phyloP scores from a whole-genome alignment of 2,888 invertebrate genomes.

The Branchellion lobata region DNA sequence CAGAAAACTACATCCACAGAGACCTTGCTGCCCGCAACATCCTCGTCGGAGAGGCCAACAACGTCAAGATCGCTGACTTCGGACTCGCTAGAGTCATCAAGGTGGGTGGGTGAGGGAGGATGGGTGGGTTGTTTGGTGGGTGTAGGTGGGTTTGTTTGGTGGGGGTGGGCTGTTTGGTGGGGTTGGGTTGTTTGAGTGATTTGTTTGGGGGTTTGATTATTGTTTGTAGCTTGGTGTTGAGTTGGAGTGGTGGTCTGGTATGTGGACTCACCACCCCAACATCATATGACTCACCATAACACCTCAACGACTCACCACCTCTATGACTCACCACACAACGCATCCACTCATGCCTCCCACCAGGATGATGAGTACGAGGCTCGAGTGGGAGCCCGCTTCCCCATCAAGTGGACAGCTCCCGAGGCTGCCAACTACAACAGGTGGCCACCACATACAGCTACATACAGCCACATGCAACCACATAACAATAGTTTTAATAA shows the following conservation, averaged over 20 bases:
- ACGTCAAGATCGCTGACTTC: slow-evolving; percentile 97
- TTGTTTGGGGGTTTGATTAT: background rate
- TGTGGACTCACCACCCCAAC: too few species aligned
- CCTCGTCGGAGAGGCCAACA: slow-evolving; percentile 87
- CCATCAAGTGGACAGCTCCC: slow-evolving; percentile 99
- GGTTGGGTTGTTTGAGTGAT: too few species aligned
- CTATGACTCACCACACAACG: too few species aligned
- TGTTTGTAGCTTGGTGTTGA: background rate
- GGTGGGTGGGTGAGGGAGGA: slow-evolving; percentile 63
- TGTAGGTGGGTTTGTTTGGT: too few species aligned
- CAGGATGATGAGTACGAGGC: slow-evolving; percentile 99
- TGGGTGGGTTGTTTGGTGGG: too few species aligned
- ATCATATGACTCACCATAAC: background rate
- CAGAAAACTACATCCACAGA: slow-evolving; percentile 96
- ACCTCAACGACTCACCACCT: background rate
- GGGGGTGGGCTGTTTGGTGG: background rate
- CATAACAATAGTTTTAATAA: too few species aligned
- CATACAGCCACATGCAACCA: too few species aligned
- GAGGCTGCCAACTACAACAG: slow-evolving; percentile 98
- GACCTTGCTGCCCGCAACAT: slow-evolving; percentile 97
- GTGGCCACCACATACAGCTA: too few species aligned
- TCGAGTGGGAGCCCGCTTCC: slow-evolving; percentile 93
- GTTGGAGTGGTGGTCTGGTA: too few species aligned
- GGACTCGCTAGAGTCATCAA: slow-evolving; percentile 93
- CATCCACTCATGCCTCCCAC: too few species aligned